A percentile compares a stretch with the other conserved stretches of the same genome.
phyloP scores from a whole-genome alignment of 2,888 invertebrate species.

The Chamaedrilus cognettii region DNA sequence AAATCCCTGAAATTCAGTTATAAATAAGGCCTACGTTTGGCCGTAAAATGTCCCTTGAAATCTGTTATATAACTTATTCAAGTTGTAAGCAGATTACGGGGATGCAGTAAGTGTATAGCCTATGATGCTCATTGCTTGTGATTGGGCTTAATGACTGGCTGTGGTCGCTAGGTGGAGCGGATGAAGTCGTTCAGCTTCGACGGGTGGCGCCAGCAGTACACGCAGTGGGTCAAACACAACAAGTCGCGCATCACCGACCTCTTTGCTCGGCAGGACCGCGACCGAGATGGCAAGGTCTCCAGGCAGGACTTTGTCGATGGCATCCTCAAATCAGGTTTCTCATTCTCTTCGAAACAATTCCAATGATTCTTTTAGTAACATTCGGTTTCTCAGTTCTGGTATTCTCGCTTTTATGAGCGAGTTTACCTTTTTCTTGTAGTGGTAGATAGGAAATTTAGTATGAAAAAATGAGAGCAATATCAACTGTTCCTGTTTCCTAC shows the following conservation, averaged over 20 bases:
- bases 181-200: conserved; percentile 86
- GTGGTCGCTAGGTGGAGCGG: background rate
- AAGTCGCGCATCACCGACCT: conserved; percentile 97
- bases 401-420: background rate
- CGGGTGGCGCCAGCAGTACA: conserved; percentile 97
- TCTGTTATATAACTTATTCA: too few relatives aligned
- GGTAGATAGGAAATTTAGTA: too few relatives aligned
- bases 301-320: conserved; percentile 98
- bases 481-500: too few relatives aligned
- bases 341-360: too few relatives aligned
- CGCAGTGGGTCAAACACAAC: conserved; percentile 99
- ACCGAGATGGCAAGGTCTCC: conserved; percentile 94
- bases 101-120: too few relatives aligned
- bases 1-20: too few relatives aligned
- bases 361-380: background rate
- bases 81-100: too few relatives aligned
- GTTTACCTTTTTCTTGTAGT: background rate
- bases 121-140: too few relatives aligned
- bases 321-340: conserved; percentile 67
- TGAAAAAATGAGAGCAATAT: too few relatives aligned
- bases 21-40: too few relatives aligned
- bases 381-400: background rate
- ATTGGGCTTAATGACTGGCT: too few relatives aligned
- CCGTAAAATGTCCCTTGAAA: too few relatives aligned
- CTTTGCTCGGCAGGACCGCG: conserved; percentile 98